Evolutionary conservation across 2,797 vertebrate genomes (phyloP).

Genomic region (Corythornis leucogaster): DNA sequence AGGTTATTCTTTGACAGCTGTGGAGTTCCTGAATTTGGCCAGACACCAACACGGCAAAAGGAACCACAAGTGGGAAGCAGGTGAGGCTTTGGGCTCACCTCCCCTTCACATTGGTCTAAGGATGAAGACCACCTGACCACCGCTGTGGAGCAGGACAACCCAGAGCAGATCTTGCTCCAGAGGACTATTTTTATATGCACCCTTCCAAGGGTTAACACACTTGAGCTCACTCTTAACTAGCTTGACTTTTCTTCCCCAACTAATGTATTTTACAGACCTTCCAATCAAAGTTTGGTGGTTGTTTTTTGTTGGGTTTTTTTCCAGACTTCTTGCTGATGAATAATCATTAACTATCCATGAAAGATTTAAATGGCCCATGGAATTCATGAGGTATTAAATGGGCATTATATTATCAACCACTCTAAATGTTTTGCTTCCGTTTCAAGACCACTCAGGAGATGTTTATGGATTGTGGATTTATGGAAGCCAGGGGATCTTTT

Average conservation of each 20-base stretch:
- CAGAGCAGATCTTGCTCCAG: background rate
- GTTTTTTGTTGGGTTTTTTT: background rate
- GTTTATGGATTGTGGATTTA: conserved; percentile 54
- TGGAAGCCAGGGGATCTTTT: conserved; percentile 64
- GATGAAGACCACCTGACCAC: background rate
- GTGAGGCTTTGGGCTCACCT: background rate
- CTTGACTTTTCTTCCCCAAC: background rate
- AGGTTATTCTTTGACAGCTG: background rate
- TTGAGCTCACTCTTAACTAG: background rate
- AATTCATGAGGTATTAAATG: conserved; percentile 24
- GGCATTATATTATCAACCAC: conserved; percentile 1
- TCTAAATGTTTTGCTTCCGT: conserved; percentile 59
- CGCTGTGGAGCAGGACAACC: background rate
- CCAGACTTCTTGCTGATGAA: background rate
- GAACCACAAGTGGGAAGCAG: background rate
- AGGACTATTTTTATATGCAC: fast-evolving
- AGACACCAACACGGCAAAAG: background rate
- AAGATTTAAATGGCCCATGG: background rate
- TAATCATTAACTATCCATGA: conserved; percentile 40
- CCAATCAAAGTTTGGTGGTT: background rate
- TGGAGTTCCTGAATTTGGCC: background rate
- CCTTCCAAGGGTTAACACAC: background rate
- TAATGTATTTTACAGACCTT: background rate
- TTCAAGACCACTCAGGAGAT: conserved; percentile 50
- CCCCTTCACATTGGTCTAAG: fast-evolving